Conservation (phyloP, 2,888 invertebrate genomes). For the Hemicrepidius hirtus region DNA sequence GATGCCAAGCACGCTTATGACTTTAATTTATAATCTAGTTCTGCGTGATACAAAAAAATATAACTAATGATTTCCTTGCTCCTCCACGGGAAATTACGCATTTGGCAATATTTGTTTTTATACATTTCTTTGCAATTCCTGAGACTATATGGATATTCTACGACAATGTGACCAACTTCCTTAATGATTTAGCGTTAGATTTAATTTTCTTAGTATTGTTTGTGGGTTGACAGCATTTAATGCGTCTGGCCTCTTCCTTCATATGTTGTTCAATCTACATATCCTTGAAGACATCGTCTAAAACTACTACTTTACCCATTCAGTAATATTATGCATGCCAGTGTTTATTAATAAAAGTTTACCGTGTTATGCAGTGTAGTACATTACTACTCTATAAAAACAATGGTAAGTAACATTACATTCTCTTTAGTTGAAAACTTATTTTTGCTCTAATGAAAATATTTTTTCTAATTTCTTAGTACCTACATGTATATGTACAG, state of each 20-base stretch:
- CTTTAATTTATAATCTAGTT: slow-evolving; percentile 61
- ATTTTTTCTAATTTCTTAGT: no score
- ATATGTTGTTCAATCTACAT: background rate
- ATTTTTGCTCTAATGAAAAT: no score
- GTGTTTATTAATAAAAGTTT: no score
- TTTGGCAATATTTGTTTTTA: slow-evolving; percentile 63
- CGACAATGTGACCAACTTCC: slow-evolving; percentile 21
- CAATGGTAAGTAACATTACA: no score
- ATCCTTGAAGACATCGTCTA: no score
- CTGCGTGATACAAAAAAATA: slow-evolving; percentile 58
- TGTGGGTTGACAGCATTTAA: slow-evolving; percentile 18
- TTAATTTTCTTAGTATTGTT: slow-evolving; percentile 29
- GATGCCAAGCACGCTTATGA: slow-evolving; percentile 60
- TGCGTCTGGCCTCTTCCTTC: slow-evolving; percentile 7
- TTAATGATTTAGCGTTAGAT: slow-evolving; percentile 23
- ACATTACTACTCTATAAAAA: no score
- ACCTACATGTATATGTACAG: no score
- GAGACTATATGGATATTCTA: slow-evolving; percentile 53
- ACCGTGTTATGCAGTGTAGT: no score
- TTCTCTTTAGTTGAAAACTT: no score
- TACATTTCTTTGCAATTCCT: slow-evolving; percentile 51
- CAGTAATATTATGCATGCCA: no score
- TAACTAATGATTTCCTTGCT: slow-evolving; percentile 67
- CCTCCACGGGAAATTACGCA: slow-evolving; percentile 64
- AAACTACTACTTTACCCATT: no score